Evolutionary conservation across 1,140 invertebrate species (phyloP).

Genomic region (Brachionus asplanchnoidis): DNA sequence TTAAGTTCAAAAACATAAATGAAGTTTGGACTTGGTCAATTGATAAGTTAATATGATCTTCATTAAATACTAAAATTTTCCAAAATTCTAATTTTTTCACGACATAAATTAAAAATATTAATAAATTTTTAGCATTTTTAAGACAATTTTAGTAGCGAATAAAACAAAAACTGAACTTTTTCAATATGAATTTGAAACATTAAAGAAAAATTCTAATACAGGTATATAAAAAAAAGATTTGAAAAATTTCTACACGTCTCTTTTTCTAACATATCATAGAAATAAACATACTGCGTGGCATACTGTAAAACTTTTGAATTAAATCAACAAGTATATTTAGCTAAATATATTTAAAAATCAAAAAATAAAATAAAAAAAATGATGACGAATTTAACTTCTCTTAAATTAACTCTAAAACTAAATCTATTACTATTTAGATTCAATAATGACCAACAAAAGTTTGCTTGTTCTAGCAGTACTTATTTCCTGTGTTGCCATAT

Average conservation of each 20-base stretch:
- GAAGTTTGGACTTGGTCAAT: too few relatives aligned
- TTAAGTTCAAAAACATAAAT: too few relatives aligned
- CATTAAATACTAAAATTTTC: too few relatives aligned
- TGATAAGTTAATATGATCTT: too few relatives aligned
- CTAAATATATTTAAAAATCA: neutral
- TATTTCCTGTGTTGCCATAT: neutral
- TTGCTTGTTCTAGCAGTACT: neutral
- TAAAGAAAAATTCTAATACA: neutral
- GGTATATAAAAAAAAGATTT: neutral
- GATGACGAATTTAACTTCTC: neutral
- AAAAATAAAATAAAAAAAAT: neutral
- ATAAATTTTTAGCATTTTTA: neutral
- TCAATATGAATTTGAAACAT: neutral
- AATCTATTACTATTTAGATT: neutral
- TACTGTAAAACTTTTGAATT: neutral
- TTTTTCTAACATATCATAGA: neutral
- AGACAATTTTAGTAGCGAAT: neutral
- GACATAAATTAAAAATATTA: too few relatives aligned
- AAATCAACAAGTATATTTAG: neutral
- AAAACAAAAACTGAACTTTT: neutral
- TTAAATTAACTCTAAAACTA: too few relatives aligned
- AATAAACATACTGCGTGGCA: conserved; percentile 29
- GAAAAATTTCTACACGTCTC: conserved; percentile 10
- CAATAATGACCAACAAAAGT: neutral
- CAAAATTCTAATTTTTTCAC: too few relatives aligned